Evolutionary conservation across 2,888 invertebrate genomes (phyloP), one percentile per base, ranked within the genome.

Genomic region (Lasius platythorax): DNA sequence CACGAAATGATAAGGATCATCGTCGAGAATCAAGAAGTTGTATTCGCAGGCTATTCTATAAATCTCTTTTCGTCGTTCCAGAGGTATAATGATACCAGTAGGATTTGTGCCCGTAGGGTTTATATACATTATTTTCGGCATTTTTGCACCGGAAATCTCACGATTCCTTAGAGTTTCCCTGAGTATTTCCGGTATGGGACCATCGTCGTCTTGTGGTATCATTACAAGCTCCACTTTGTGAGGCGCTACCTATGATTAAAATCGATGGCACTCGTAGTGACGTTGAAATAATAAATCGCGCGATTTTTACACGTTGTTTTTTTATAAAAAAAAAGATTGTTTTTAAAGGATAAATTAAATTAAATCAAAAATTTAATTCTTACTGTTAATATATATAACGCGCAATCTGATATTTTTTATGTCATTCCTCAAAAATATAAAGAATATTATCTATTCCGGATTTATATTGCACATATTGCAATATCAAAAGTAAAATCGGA

Each of bases 1-100:
- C 92, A 98, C 95, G 93, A 97, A 98, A 95, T 97, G 97, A 92
- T 98, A 98, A 0, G 98, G 97, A 94, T 98, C 98, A 92, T 98
- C 98, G 93, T 98, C 98, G 9, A 98, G 92, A 76, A 98, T 97
- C 11, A 98, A 92, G 53, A 98, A 96, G 95, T 98, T 97, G 93
- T 97, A 97, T 93, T 96, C 96, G 94, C 97, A 97, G 67, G 97
- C 97, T 86, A 98, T 95, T 88, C 96, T 95, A 93, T 98, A 98
- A 64, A 98, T 97, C 94, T 96, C 96, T 86, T 96, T 95, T 84
- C 97, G 96, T 87, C 98, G 96, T 23, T 96, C 96, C 66, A 96
- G 95, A 0, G 97, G 95, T 79, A 97, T 95, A 0, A 97, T 96
- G 0, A 96, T 96, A 0, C 98, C 98, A 0, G 97, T 97, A 1